Base-by-base conservation (phyloP, 2,113 vertebrate species). In the Caracal caracal region DNA sequence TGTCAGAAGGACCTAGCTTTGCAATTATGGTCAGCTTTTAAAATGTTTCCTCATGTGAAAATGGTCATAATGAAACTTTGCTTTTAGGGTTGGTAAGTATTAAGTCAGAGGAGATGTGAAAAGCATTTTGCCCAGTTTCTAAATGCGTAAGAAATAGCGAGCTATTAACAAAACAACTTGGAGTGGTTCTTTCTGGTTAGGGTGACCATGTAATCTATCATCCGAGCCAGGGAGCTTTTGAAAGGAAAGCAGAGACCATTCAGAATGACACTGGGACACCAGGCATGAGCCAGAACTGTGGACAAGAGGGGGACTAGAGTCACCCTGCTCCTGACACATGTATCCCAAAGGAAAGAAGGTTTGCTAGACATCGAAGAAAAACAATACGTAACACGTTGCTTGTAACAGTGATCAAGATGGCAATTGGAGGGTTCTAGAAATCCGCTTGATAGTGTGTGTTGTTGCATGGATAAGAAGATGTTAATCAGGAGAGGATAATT, bases 111-210 rank as follows among this genome's bases (percentile, higher is more conserved):
- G 73, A 93, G 33, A 37, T 47, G 28, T 59, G 37, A 87, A 33
- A 85, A 86, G 19, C n/a, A 65, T 95, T 85, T 91, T 13, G 13
- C 9, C 12, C n/a, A 40, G 11, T 85, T 75, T 97, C 37, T 94
- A 82, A 71, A 82, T 75, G 33, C 10, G 22, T 28, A 95, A 83
- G 83, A 93, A 89, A 61, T 35, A 35, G 24, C 68, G 56, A 78
- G 47, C 30, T 92, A 40, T 82, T 93, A 56, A 65, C 59, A 82
- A 86, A 37, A 92, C 63, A 86, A 22, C 20, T 83, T 84, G 30
- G 33, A 61, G 13, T 84, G 37, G 24, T 47, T 22, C 13, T 88
- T 79, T 94, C 37, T 73, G 63, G 71, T 84, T 51, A 65, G 73
- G 30, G 35, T 91, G 30, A 78, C 24, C 16, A 28, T n/a, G 28